Conservation (phyloP, 2,113 vertebrate genomes). For the Podilymbus podiceps region DNA sequence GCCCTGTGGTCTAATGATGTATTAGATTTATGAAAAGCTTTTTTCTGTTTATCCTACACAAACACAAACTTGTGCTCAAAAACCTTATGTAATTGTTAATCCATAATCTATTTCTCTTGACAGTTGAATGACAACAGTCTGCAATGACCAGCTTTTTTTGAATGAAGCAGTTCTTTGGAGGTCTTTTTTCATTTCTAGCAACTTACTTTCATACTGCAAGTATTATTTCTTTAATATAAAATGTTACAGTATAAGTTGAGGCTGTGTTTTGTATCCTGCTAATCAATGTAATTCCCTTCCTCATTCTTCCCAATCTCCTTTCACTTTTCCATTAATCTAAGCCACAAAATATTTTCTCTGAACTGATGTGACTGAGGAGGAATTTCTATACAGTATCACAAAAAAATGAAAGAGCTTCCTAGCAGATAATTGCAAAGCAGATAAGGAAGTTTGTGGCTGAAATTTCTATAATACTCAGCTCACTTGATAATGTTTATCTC, state of each 20-base stretch:
- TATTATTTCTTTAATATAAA: background rate
- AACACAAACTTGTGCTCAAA: background rate
- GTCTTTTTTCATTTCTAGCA: background rate
- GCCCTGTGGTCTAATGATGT: background rate
- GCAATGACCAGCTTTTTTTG: background rate
- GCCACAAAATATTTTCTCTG: background rate
- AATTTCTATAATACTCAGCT: background rate
- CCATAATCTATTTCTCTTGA: background rate
- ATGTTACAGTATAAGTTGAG: conserved; percentile 2
- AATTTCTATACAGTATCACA: background rate
- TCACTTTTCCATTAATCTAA: background rate
- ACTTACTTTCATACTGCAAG: background rate
- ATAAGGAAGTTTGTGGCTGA: background rate
- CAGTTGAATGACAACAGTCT: background rate
- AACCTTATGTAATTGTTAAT: background rate
- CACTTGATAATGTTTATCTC: background rate
- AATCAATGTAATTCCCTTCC: conserved; percentile 5
- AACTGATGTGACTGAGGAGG: background rate
- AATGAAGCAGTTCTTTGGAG: background rate
- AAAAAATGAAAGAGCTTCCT: background rate
- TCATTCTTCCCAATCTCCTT: background rate
- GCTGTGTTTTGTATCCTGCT: background rate
- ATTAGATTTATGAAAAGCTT: background rate
- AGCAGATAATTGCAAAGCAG: background rate
- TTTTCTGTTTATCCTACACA: background rate